Evolutionary conservation across 2,113 vertebrate species (phyloP).

Genomic region (Tragelaphus imberbis): DNA sequence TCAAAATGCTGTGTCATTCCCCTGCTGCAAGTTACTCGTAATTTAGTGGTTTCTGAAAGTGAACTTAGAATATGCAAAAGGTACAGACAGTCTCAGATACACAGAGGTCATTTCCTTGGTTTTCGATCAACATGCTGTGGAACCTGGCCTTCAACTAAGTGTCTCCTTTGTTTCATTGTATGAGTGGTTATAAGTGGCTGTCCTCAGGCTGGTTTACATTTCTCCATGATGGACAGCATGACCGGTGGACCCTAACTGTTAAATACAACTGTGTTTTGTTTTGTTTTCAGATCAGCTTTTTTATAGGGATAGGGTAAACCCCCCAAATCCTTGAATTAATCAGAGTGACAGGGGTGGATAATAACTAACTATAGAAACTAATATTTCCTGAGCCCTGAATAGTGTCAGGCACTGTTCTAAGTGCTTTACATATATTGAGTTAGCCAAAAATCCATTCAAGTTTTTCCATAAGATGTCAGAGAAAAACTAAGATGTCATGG

Average conservation of each 20-base stretch:
- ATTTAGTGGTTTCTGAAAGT: slow-evolving; percentile 53
- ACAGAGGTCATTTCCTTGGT: background rate
- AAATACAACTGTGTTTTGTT: background rate
- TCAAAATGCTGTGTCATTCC: slow-evolving; percentile 60
- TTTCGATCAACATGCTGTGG: background rate
- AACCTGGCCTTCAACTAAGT: background rate
- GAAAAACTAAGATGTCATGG: background rate
- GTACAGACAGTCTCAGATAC: background rate
- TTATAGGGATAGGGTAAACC: background rate
- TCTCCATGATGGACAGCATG: background rate
- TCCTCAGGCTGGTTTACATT: background rate
- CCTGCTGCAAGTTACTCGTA: slow-evolving; percentile 26
- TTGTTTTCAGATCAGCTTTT: background rate
- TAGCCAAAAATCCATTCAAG: background rate
- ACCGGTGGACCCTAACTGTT: background rate
- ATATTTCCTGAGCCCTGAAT: background rate
- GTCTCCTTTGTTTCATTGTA: background rate
- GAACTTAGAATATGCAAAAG: background rate
- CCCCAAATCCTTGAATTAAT: background rate
- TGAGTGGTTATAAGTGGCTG: background rate
- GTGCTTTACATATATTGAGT: background rate
- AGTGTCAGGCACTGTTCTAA: background rate
- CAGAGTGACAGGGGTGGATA: background rate
- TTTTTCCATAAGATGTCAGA: background rate
- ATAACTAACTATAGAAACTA: background rate